Evolutionary conservation across 2,113 vertebrate species (phyloP).

Genomic region (Stegostoma tigrinum): DNA sequence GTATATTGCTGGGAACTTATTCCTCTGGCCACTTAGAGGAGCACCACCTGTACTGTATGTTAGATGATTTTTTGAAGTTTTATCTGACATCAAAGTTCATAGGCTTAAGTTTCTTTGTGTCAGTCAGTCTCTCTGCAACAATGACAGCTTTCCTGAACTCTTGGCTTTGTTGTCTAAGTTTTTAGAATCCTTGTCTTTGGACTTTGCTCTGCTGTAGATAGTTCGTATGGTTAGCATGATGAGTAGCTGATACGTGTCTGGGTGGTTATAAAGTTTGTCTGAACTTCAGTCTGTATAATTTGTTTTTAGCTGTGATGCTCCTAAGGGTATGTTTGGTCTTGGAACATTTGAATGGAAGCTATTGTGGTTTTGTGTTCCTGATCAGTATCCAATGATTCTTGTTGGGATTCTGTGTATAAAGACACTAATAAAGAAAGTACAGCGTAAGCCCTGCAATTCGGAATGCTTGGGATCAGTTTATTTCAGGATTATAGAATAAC

Average conservation of each 20-base stretch:
- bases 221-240: neutral
- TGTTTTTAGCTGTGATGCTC: neutral
- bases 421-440: neutral
- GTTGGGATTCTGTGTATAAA: neutral
- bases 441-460: neutral
- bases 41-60: neutral
- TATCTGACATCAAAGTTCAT: neutral
- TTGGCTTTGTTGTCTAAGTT: neutral
- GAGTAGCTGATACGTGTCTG: neutral
- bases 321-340: neutral
- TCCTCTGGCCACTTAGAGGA: neutral
- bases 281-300: neutral
- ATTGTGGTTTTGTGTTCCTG: neutral
- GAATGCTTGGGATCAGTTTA: neutral
- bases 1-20: neutral
- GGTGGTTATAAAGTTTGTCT: neutral
- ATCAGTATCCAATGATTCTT: neutral
- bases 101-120: neutral
- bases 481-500: neutral
- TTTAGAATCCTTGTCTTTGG: neutral
- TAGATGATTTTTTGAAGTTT: neutral
- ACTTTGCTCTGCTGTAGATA: neutral
- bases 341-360: neutral
- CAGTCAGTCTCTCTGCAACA: neutral
- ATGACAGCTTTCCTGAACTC: neutral